phyloP scores from a whole-genome alignment of 2,113 vertebrate species.

The Spermophilus dauricus region DNA sequence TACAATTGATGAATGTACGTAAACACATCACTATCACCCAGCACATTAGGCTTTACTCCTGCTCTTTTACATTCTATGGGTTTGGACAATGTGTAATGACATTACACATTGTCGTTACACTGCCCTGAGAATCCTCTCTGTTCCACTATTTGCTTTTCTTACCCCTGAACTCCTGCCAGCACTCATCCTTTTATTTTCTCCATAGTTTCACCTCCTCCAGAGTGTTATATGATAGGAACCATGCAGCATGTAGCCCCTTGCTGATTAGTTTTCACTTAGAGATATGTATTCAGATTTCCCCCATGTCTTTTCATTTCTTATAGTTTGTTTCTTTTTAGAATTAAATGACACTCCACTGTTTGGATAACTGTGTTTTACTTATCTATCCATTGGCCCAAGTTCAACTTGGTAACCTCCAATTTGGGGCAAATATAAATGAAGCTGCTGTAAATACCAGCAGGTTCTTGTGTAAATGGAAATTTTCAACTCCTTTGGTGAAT shows the following conservation, averaged over 20 bases:
- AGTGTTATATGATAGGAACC: background rate
- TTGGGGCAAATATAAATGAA: background rate
- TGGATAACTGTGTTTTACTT: background rate
- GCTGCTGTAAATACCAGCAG: background rate
- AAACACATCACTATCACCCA: background rate
- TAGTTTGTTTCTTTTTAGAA: background rate
- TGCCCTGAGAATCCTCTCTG: background rate
- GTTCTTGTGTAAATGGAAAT: background rate
- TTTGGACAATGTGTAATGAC: background rate
- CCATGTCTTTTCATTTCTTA: background rate
- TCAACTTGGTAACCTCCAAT: background rate
- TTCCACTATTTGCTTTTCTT: background rate
- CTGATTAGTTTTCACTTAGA: background rate
- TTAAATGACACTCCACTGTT: background rate
- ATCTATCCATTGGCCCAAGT: background rate
- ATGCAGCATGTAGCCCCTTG: background rate
- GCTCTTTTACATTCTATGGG: background rate
- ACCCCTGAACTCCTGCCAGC: background rate
- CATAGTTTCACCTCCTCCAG: background rate
- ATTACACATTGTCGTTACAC: background rate
- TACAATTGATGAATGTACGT: no score
- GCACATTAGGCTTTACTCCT: background rate
- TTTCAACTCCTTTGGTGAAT: background rate
- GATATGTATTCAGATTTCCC: background rate
- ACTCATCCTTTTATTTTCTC: background rate